Conservation (phyloP, 2,888 invertebrate genomes). For the Leptinotarsa juncta region DNA sequence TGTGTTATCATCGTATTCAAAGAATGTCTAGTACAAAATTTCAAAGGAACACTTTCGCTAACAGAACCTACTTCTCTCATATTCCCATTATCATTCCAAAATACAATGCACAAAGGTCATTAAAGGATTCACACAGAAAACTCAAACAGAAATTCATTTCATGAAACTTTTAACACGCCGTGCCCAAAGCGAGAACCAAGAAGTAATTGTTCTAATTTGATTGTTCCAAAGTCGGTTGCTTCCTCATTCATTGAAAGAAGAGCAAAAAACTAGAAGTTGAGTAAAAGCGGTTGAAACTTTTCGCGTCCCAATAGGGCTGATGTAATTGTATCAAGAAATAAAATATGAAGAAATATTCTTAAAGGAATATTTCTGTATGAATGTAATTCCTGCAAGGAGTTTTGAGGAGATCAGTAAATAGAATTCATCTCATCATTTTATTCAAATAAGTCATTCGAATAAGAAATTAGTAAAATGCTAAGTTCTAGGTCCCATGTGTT, state of each 20-base stretch:
- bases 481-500: too few relatives aligned
- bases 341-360: not conserved
- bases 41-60: not conserved
- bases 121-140: not conserved
- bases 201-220: conserved; percentile 8
- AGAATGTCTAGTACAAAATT: too few relatives aligned
- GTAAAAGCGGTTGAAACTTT: not conserved
- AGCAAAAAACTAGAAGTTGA: not conserved
- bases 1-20: too few relatives aligned
- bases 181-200: conserved; percentile 1
- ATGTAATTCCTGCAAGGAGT: too few relatives aligned
- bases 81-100: not conserved
- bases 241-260: not conserved
- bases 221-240: conserved; percentile 14
- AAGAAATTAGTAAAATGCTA: too few relatives aligned
- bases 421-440: too few relatives aligned
- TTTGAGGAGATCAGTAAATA: too few relatives aligned
- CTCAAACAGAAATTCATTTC: not conserved
- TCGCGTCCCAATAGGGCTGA: not conserved
- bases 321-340: not conserved
- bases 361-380: too few relatives aligned
- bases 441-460: too few relatives aligned
- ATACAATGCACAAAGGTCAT: not conserved
- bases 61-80: not conserved
- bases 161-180: not conserved